phyloP scores from a whole-genome alignment of 2,113 vertebrate species.

The Aspidoscelis tigris region DNA sequence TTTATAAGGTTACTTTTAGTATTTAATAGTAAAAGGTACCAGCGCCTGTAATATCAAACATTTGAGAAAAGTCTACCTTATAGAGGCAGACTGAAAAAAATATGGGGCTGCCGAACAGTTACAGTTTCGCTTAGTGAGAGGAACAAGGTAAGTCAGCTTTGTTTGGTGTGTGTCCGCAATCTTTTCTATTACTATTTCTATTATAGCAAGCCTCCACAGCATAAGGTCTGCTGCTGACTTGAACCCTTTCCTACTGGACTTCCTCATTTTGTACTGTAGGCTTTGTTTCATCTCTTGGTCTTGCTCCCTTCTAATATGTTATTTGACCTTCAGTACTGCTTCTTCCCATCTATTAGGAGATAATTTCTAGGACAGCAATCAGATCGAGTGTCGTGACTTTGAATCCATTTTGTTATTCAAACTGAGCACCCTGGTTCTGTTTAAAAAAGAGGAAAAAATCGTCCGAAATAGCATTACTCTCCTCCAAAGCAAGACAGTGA shows the following conservation, averaged over 20 bases:
- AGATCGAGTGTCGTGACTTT: background rate
- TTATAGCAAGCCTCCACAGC: background rate
- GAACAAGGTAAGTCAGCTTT: background rate
- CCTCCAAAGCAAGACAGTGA: background rate
- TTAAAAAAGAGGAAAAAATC: background rate
- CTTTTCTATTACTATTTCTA: background rate
- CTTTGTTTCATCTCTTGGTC: background rate
- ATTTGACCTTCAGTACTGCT: background rate
- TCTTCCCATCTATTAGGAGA: background rate
- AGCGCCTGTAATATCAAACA: background rate
- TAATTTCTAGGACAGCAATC: background rate
- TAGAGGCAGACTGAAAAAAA: conserved; percentile 5
- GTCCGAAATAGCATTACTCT: background rate
- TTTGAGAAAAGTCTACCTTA: fast-evolving
- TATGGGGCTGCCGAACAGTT: background rate
- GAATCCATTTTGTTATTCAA: background rate
- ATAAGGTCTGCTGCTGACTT: background rate
- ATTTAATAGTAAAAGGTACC: background rate
- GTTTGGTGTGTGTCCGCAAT: too few relatives aligned
- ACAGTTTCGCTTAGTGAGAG: background rate
- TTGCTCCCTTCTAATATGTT: background rate
- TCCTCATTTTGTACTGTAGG: background rate
- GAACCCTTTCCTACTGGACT: background rate
- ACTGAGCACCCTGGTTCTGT: background rate
- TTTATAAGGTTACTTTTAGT: fast-evolving